A percentile compares a stretch with the other conserved stretches of the same genome.
phyloP scores from a whole-genome alignment of 2,888 invertebrate genomes.

The Exephanes ischioxanthus region DNA sequence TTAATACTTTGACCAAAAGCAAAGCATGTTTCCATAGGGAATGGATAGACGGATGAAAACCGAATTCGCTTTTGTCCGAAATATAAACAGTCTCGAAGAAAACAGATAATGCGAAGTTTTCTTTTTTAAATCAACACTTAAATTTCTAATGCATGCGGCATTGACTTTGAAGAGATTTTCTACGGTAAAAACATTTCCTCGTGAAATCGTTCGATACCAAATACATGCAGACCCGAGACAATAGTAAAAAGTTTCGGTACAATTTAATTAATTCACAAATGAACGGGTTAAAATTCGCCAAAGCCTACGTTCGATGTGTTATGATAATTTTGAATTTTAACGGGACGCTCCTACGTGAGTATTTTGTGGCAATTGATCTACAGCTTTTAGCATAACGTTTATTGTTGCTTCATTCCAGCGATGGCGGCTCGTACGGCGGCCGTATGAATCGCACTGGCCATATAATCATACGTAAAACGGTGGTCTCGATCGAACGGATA shows the following conservation, averaged over 20 bases:
- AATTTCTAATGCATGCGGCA: no score
- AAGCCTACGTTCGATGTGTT: not conserved
- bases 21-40: no score
- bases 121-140: no score
- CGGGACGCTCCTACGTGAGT: not conserved
- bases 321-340: not conserved
- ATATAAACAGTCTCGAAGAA: no score
- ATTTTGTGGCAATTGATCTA: conserved; percentile 21
- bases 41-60: no score
- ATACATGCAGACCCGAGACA: not conserved
- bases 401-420: conserved; percentile 4
- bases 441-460: conserved; percentile 47
- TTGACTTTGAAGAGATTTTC: no score
- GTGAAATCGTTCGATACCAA: not conserved
- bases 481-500: conserved; percentile 57
- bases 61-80: no score
- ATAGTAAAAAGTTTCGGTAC: not conserved
- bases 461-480: conserved; percentile 58
- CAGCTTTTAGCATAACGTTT: conserved; percentile 21
- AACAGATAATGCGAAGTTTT: no score
- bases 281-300: not conserved
- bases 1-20: no score
- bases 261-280: not conserved
- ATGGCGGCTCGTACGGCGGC: not conserved
- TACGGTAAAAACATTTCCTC: not conserved